phyloP scores from a whole-genome alignment of 64 coral and sea anemone genomes.

The Astreopora myriophthalma region DNA sequence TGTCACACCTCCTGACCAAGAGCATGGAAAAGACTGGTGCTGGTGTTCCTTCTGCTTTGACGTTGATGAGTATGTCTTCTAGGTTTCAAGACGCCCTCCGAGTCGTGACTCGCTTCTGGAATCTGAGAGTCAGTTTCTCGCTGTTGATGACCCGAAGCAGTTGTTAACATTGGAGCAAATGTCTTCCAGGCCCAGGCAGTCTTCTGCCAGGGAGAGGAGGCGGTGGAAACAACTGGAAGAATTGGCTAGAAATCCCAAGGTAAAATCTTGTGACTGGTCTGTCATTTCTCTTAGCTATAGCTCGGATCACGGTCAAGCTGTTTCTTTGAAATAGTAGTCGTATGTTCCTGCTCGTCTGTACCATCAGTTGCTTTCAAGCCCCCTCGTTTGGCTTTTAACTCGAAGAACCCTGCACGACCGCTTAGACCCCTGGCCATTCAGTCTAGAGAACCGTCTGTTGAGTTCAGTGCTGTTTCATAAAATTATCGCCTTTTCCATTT shows the following conservation, averaged over 20 bases:
- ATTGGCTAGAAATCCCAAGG: slow-evolving; percentile 87
- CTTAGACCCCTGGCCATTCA: too few relatives aligned
- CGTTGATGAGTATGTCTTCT: neutral
- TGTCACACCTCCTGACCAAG: neutral
- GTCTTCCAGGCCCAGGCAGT: slow-evolving; percentile 33
- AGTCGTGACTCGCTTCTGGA: slow-evolving; percentile 91
- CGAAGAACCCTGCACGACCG: too few relatives aligned
- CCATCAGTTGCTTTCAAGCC: too few relatives aligned
- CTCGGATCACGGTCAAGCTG: too few relatives aligned
- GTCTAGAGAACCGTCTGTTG: too few relatives aligned
- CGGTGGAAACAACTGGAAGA: slow-evolving; percentile 96
- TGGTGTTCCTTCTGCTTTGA: neutral
- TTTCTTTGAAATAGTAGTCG: too few relatives aligned
- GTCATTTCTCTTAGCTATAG: too few relatives aligned
- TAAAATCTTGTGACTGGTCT: neutral
- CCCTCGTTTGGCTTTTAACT: too few relatives aligned
- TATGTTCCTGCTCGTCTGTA: too few relatives aligned
- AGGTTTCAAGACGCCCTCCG: slow-evolving; percentile 73
- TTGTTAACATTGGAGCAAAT: slow-evolving; percentile 15
- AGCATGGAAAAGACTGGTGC: neutral
- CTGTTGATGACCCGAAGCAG: slow-evolving; percentile 71
- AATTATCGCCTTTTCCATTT: neutral
- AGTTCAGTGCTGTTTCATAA: too few relatives aligned
- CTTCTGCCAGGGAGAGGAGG: slow-evolving; percentile 88
- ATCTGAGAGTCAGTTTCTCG: slow-evolving; percentile 98